Evolutionary conservation across 2,797 vertebrate genomes (phyloP).

Genomic region (Tolypeutes matacus): DNA sequence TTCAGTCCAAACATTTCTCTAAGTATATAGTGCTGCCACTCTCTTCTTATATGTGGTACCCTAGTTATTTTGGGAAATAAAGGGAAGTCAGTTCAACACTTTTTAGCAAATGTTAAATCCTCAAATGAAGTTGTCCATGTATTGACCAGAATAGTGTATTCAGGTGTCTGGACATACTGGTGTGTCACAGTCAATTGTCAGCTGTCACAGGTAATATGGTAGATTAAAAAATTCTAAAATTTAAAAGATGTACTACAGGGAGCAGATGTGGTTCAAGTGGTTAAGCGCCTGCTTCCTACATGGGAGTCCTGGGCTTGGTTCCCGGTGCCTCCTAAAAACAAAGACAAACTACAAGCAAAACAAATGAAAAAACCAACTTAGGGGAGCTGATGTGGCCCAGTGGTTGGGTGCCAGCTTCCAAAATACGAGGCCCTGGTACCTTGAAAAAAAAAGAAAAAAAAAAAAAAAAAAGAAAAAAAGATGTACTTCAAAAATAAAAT

Average conservation of each 20-base stretch:
- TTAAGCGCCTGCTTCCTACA: too few relatives aligned
- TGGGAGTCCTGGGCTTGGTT: too few relatives aligned
- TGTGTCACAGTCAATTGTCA: background rate
- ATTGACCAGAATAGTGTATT: background rate
- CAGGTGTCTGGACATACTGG: background rate
- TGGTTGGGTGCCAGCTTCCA: too few relatives aligned
- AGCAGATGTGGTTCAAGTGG: too few relatives aligned
- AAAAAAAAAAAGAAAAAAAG: too few relatives aligned
- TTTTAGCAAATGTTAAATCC: slow-evolving; percentile 41
- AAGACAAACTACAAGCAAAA: too few relatives aligned
- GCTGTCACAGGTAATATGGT: background rate
- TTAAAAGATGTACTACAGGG: background rate
- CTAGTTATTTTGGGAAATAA: background rate
- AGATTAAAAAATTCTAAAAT: slow-evolving; percentile 30
- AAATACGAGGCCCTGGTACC: too few relatives aligned
- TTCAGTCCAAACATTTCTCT: background rate
- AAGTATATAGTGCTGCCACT: background rate
- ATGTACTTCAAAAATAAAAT: background rate
- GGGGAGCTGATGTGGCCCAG: too few relatives aligned
- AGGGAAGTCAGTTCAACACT: background rate
- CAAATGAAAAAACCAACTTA: too few relatives aligned
- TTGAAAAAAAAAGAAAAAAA: too few relatives aligned
- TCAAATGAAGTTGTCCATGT: background rate
- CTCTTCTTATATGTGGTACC: background rate
- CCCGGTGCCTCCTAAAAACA: too few relatives aligned